Evolutionary conservation across 2,797 vertebrate species (phyloP), one percentile per base, ranked within the genome.

Genomic region (Balearica regulorum): DNA sequence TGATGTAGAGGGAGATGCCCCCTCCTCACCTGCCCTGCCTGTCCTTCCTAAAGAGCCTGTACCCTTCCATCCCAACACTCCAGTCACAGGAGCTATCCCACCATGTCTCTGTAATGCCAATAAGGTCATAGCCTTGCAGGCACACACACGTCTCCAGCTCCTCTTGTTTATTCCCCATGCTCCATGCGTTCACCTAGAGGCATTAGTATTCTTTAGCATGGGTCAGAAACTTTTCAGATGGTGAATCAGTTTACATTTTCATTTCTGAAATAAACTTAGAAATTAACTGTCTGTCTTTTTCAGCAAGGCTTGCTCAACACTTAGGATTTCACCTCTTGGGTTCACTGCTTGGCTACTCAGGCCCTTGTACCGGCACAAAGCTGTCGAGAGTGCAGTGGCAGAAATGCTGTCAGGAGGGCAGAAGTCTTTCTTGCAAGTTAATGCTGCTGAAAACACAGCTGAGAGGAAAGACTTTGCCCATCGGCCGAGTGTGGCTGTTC

Each of bases 351-450:
- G 77, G 28, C 35, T 54, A 19, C 33, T 6, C 22, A 25, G 29
- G 58, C 58, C 61, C 51, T 19, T 6, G 10, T 31, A 29, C 16
- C 1, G 2, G 29, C 41, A 20, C 41, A 53, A 37, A 46, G 51
- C 5, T 7, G 7, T 5, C 0, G 2, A 65, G 12, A 29, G 5
- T 33, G 10, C 25, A 9, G 39, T 17, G 53, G n/a, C 41, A 90
- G 58, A 62, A 31, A n/a, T 0, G 0, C 13, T 53, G 44, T 25
- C 80, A 41, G 33, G 33, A 73, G 54, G 48, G 21, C 41, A 78
- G 60, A 77, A 77, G 68, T 20, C 19, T 16, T 64, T 57, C 46
- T 29, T 33, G 57, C 5, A 41, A 18, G 26, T 46, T n/a, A 44
- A 10, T 9, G 10, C 17, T 37, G 16, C 16, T 16, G 26, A 57